Base-by-base conservation (phyloP, 2,888 invertebrate genomes). In the Xylocampa areola region DNA sequence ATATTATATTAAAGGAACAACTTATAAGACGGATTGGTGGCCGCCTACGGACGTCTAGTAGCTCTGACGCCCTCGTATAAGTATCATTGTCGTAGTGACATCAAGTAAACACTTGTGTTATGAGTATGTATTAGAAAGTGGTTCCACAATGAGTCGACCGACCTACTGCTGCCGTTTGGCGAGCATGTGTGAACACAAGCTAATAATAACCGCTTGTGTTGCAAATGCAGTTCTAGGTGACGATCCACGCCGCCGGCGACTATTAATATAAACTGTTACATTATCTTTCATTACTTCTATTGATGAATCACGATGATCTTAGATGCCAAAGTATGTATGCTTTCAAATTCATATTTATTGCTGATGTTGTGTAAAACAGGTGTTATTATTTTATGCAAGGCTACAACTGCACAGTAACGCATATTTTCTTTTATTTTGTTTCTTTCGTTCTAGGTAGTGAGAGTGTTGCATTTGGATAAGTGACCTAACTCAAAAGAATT, bases 201-300 rank as follows among this genome's bases (percentile, higher is more conserved):
- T 85, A 84, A 76, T 80, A 80, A 83, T 86, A 86, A 69, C 25
- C 25, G 75, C 68, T 41, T 73, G 75, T 81, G 84, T 87, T 87
- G 87, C 88, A 85, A 86, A 85, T 89, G 86, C 85, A 84, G 81
- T 86, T 85, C 82, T 86, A 83, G 87, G 85, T 86, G 86, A 88
- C 85, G 85, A 82, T 83, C 79, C 80, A 73, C 75, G 68, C 71
- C 75, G 68, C 62, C 63, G 58, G 44, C 53, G 25, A 66, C 79
- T 85, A 82, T 84, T 79, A 82, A 85, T 86, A 86, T 67, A 62
- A 59, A 60, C 74, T 65, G 79, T 80, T 81, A 79, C 83, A 77
- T 75, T 83, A 81, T 81, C 76, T 77, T 79, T 74, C 80, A 80
- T 81, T 81, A 70, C 73, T 70, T 59, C 71, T 64, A 65, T 63